Conservation (phyloP, 2,797 vertebrate species). For the Anas capensis region DNA sequence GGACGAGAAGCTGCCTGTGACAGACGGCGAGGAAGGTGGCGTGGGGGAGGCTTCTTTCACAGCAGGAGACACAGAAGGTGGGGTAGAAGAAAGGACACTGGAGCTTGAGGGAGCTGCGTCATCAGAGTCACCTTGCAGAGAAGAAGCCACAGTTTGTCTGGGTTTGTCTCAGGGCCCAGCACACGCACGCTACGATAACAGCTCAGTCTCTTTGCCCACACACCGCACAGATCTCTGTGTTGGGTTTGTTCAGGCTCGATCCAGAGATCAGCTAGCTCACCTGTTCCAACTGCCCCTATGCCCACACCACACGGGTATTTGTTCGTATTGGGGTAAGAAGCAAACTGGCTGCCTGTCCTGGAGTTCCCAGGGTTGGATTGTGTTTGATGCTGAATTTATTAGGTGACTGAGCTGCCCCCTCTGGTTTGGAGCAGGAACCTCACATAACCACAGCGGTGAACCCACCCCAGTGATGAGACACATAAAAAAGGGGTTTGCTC, state of each 20-base stretch:
- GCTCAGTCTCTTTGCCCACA: background rate
- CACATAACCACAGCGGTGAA: background rate
- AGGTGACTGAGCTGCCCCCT: background rate
- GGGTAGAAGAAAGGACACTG: slow-evolving; percentile 89
- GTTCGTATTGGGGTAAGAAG: background rate
- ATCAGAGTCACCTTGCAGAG: slow-evolving; percentile 92
- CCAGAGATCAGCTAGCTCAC: background rate
- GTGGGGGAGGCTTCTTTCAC: slow-evolving; percentile 95
- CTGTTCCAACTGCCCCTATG: background rate
- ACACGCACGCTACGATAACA: background rate
- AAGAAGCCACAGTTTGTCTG: slow-evolving; percentile 30
- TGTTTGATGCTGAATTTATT: background rate
- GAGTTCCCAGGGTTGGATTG: background rate
- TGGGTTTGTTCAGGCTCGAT: background rate
- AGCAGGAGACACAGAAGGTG: slow-evolving; percentile 90
- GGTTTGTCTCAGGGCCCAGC: background rate
- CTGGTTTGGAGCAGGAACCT: background rate
- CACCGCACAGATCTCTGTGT: background rate
- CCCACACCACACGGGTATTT: background rate
- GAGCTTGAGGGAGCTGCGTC: slow-evolving; percentile 91
- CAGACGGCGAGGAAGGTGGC: slow-evolving; percentile 94
- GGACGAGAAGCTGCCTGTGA: slow-evolving; percentile 88
- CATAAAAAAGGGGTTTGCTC: background rate
- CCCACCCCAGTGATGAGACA: background rate
- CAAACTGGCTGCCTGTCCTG: background rate